Base-by-base conservation (phyloP, 1,140 invertebrate species). In the Caenorhabditis brenneri region DNA sequence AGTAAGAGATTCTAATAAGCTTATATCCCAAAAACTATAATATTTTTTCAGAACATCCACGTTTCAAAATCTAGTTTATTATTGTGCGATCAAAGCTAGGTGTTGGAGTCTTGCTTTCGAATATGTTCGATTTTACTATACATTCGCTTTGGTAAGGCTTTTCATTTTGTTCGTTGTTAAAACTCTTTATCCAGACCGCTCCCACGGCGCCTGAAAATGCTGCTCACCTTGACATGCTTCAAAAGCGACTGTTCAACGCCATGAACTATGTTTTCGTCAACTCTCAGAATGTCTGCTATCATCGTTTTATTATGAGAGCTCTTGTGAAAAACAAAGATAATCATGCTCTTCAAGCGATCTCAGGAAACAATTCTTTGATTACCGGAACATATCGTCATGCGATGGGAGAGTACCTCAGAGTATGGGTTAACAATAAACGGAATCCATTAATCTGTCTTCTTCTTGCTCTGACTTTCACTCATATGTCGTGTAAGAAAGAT, bases 401-500 rank as follows among this genome's bases (percentile, higher is more conserved):
- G 4, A 65, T 90, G n/a, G 83, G 83, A 33, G 83, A 86, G 24
- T 82, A 84, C 19, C 46, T 85, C 33, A 22, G 42, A 42, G 89
- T 89, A 24, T 91, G 88, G 87, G 79, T 84, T 24, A 69, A 82
- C 24, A 85, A 90, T 31, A 65, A 65, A 29, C 74, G 86, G 22
- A 88, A 90, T 79, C 89, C 89, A 22, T 36, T 90, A 42, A 69
- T 90, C 15, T 84, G 84, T 53, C 80, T 90, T 19, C 81, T 90
- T 19, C 87, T 90, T 81, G 89, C 81, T 15, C 83, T 90, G 10
- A 89, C 89, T 46, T 90, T 90, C 81, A 86, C 84, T 27, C 90
- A 90, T 78, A 90, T 90, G 84, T 81, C 89, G 15, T 91, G 88
- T 58, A 91, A 91, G 53, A 91, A 91, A 48, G 89, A 90, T 81